A percentile compares a stretch with the other conserved stretches of the same genome.
Evolutionary conservation across 2,888 invertebrate species (phyloP).

Genomic region (Ectemnius lituratus): DNA sequence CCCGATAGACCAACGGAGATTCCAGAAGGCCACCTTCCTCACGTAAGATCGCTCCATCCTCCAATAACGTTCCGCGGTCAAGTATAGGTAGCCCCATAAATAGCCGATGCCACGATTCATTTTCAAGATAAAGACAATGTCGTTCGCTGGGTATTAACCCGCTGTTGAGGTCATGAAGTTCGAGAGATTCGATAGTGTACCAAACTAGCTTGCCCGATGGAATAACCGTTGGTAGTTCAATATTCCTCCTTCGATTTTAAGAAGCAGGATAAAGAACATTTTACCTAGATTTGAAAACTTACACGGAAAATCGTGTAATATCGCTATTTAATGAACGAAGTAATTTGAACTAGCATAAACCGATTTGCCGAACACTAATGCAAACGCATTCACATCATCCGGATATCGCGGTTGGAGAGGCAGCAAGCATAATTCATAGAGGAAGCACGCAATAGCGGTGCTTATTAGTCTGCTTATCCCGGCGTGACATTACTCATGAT

Average conservation of each 20-base stretch:
- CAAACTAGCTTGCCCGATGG: no score
- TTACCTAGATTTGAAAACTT: no score
- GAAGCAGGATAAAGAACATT: no score
- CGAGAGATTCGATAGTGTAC: no score
- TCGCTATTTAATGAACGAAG: constrained; percentile 9
- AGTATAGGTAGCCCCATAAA: constrained; percentile 7
- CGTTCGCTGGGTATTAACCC: background rate
- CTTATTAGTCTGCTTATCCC: no score
- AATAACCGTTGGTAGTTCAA: no score
- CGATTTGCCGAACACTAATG: constrained; percentile 26
- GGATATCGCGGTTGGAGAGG: constrained; percentile 24
- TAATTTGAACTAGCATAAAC: constrained; percentile 25
- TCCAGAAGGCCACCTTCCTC: constrained; percentile 10
- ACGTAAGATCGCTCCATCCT: background rate
- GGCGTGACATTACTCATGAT: no score
- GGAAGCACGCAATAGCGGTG: no score
- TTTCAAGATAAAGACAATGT: constrained; percentile 19
- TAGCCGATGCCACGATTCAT: constrained; percentile 6
- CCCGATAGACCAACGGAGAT: constrained; percentile 1
- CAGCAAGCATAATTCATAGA: constrained; percentile 19
- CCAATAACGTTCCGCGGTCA: background rate
- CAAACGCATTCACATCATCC: constrained; percentile 30
- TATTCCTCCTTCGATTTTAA: no score
- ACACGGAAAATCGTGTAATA: no score
- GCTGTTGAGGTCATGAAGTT: no score